Base-by-base conservation (phyloP, 1,140 invertebrate genomes). In the Musca domestica region DNA sequence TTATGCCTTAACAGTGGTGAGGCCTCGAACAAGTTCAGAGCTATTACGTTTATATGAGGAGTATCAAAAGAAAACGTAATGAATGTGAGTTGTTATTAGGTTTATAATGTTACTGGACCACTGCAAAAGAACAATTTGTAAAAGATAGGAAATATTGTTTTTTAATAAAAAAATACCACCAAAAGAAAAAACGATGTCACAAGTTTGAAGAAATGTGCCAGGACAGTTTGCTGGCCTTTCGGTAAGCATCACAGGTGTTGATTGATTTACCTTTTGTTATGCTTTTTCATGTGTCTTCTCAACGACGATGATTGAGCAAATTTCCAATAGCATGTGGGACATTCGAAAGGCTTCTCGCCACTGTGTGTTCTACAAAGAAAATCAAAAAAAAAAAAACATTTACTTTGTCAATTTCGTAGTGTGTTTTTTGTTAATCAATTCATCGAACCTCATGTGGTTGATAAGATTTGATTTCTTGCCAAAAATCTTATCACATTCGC, bases 41-140 rank as follows among this genome's bases (percentile, higher is more conserved):
- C 82, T 91, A 10, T 80, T 94, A n/a, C 74, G 86, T 54, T 84
- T 93, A 67, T 95, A 94, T 81, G 84, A 90, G 19, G 71, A 77
- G 1, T 82, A 82, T 68, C 66, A 73, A 25, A 69, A 66, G 27
- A 64, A 69, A 69, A 66, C 34, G 47, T 66, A 61, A 69, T 17
- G 5, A 61, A 58, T 14, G 2, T 0, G 47, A n/a, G 20, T 19
- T 51, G 48, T 20, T 19, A 19, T 51, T 22, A 51, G 41, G 10
- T n/a, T 20, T 19, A 19, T 51, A 10, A 51, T 41, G 34, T 41
- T 10, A 41, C 34, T 7, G 34, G 10, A 10, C 10, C 5, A 12
- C 34, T 41, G 34, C 12, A 41, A 41, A 7, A n/a, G n/a, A n/a
- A n/a, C n/a, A n/a, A n/a, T n/a, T n/a, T n/a, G n/a, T n/a, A n/a